Conservation (phyloP, 1,140 invertebrate genomes). For the Coenobita brevimanus region DNA sequence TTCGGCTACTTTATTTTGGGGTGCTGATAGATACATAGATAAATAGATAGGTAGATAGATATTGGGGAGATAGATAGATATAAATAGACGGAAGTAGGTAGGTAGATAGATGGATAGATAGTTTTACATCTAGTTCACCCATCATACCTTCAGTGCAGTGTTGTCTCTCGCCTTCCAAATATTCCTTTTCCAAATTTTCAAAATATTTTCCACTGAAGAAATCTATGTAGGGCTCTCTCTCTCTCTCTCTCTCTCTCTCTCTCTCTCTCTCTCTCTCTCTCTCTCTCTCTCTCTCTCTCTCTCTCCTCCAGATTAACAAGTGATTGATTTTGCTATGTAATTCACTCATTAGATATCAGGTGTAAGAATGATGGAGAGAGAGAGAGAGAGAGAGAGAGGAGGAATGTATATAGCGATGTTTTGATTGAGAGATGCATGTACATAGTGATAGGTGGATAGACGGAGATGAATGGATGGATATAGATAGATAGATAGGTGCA, state of each 20-base stretch:
- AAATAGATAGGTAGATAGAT: neutral
- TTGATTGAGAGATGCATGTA: neutral
- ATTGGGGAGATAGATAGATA: neutral
- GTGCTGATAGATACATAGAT: neutral
- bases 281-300: too few relatives aligned
- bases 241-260: neutral
- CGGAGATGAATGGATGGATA: too few relatives aligned
- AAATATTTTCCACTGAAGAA: neutral
- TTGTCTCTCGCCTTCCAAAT: neutral
- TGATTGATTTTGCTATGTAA: neutral
- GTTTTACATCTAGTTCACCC: neutral
- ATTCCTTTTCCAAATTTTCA: neutral
- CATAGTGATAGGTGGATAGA: neutral
- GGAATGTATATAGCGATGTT: neutral
- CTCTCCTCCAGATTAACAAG: too few relatives aligned
- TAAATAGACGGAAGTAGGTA: too few relatives aligned
- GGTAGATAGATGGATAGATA: neutral
- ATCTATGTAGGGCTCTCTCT: neutral
- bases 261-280: neutral
- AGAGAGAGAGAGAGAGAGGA: slow-evolving; percentile 5
- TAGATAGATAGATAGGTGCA: too few relatives aligned
- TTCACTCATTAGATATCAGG: too few relatives aligned
- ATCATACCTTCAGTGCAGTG: too few relatives aligned
- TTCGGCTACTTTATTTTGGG: neutral
- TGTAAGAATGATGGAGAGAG: too few relatives aligned